Conservation (phyloP, 2,888 invertebrate genomes). For the Drosophila helvetica region DNA sequence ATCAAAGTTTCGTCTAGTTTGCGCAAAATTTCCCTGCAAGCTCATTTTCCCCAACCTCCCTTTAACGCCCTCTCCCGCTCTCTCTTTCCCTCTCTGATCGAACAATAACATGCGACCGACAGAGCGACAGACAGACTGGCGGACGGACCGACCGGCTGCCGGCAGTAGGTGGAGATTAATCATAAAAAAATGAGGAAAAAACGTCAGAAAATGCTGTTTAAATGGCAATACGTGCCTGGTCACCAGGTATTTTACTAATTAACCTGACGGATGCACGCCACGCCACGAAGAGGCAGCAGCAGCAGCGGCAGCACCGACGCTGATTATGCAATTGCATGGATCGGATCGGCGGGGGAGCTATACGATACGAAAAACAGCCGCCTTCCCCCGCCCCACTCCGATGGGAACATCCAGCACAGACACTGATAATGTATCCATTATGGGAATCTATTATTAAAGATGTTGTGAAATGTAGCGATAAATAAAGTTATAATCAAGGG, state of each 20-base stretch:
- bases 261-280: slow-evolving; percentile 67
- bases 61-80: slow-evolving; percentile 1
- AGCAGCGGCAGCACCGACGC: slow-evolving; percentile 21
- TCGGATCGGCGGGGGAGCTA: slow-evolving; percentile 5
- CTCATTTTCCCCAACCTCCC: slow-evolving; percentile 1
- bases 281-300: slow-evolving; percentile 22
- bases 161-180: slow-evolving; percentile 70
- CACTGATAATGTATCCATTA: neutral
- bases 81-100: slow-evolving; percentile 2
- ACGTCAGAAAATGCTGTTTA: slow-evolving; percentile 59
- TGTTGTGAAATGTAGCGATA: slow-evolving; percentile 3
- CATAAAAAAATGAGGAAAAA: slow-evolving; percentile 30
- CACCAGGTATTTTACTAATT: slow-evolving; percentile 68
- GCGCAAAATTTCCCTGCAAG: neutral
- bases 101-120: slow-evolving; percentile 27
- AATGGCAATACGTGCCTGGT: slow-evolving; percentile 73
- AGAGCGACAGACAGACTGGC: slow-evolving; percentile 4
- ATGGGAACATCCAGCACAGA: neutral
- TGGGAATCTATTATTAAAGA: neutral
- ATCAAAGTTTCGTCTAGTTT: neutral
- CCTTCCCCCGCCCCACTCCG: neutral
- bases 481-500: neutral
- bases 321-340: slow-evolving; percentile 49
- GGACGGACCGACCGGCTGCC: slow-evolving; percentile 48
- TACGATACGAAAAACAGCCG: no score